phyloP scores from a whole-genome alignment of 1,140 invertebrate species.

The Druon quercuslanigerum region DNA sequence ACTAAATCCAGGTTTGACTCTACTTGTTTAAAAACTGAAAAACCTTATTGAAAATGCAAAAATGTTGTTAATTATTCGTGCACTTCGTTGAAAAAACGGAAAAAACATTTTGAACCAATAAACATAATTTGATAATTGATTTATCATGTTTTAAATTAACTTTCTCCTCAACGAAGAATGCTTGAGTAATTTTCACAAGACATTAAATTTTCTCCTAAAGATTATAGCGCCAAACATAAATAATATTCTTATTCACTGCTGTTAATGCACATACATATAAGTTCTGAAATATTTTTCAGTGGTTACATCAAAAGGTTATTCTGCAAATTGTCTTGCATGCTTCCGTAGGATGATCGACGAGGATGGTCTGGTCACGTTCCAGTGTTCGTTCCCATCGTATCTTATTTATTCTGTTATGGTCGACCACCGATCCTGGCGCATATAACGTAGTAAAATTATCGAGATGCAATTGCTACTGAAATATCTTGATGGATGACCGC shows the following conservation, averaged over 20 bases:
- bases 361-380: slow-evolving; percentile 39
- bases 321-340: slow-evolving; percentile 50
- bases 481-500: slow-evolving; percentile 53
- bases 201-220: neutral
- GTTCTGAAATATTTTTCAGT: neutral
- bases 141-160: too few species aligned
- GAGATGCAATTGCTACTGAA: slow-evolving; percentile 57
- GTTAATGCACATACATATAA: neutral
- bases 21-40: too few species aligned
- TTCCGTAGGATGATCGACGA: slow-evolving; percentile 39
- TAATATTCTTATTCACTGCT: neutral
- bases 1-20: too few species aligned
- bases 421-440: slow-evolving; percentile 12
- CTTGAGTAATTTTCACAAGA: neutral
- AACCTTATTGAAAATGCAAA: too few species aligned
- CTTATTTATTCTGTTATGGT: slow-evolving; percentile 22
- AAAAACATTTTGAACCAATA: too few species aligned
- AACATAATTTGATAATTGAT: too few species aligned
- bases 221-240: neutral
- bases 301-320: slow-evolving; percentile 46
- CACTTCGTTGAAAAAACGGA: too few species aligned
- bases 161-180: too few species aligned
- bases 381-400: slow-evolving; percentile 32
- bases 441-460: slow-evolving; percentile 54
- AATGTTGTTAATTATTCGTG: too few species aligned